Conservation (phyloP, 35 echinoderm and acorn worm genomes). For the Holothuria glaberrima region DNA sequence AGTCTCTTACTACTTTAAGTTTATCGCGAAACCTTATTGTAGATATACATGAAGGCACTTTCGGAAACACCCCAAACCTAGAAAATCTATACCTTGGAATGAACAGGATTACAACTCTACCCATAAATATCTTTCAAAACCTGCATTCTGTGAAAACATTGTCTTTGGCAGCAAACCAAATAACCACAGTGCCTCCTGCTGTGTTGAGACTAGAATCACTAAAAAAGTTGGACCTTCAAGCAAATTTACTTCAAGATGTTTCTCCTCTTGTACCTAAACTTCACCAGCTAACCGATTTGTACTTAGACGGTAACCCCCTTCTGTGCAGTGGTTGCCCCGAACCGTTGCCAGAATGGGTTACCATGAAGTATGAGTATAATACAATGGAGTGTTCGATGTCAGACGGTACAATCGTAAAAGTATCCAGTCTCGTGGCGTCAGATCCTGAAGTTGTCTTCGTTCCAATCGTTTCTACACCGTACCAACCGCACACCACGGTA, state of each 20-base stretch:
- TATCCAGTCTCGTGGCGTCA: neutral
- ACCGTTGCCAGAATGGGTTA: neutral
- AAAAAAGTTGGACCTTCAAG: neutral
- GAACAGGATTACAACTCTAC: neutral
- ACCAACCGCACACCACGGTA: neutral
- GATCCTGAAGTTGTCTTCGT: neutral
- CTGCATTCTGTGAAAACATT: neutral
- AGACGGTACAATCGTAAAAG: neutral
- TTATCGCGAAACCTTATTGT: conserved; percentile 17
- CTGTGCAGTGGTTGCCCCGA: conserved; percentile 1
- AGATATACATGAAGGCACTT: neutral
- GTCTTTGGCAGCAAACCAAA: neutral
- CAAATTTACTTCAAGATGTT: neutral
- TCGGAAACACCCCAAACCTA: conserved; percentile 10
- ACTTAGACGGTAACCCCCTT: conserved; percentile 15
- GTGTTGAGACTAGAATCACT: neutral
- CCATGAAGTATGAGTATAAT: neutral
- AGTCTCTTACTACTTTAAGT: conserved; percentile 1
- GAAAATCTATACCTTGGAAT: conserved; percentile 47
- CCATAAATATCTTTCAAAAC: neutral
- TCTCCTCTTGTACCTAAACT: conserved; percentile 20
- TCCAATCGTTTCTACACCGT: too few species aligned
- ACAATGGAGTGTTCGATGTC: neutral
- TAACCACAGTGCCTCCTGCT: neutral
- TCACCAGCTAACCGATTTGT: conserved; percentile 5